These are phyloP conservation scores for Pseudochromis fuscus DNA, from an alignment of 2,797 vertebrate genomes.

Conservation along the genomic window DNA sequence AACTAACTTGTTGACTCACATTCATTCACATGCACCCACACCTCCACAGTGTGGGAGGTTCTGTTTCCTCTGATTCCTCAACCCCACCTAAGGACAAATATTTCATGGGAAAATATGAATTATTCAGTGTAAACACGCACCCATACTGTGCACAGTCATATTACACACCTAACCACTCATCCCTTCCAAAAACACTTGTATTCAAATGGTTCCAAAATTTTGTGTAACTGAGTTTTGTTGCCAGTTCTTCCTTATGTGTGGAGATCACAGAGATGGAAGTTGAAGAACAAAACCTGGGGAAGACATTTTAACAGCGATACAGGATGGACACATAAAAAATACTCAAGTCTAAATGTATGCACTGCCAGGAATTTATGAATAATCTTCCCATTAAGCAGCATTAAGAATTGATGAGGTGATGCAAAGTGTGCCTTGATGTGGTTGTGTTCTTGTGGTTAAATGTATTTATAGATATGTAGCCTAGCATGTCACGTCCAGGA, in stretches of 20 bases:
- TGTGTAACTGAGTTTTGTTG: slow-evolving; percentile 29
- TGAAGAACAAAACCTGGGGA: slow-evolving; percentile 4
- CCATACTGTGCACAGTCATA: not conserved
- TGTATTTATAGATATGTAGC: not conserved
- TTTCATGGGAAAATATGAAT: slow-evolving; percentile 62
- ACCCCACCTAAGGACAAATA: slow-evolving; percentile 66
- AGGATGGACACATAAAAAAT: not conserved
- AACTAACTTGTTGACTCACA: not conserved
- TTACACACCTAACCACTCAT: not conserved
- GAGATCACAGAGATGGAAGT: slow-evolving; percentile 69
- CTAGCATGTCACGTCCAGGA: not conserved
- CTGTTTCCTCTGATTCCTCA: slow-evolving; percentile 76
- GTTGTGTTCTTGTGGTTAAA: not conserved
- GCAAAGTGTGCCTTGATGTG: not conserved
- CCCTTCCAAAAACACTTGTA: not conserved
- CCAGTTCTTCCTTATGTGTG: slow-evolving; percentile 38
- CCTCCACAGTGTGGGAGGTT: slow-evolving; percentile 33
- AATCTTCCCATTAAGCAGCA: not conserved
- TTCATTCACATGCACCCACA: not conserved
- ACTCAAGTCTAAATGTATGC: not conserved
- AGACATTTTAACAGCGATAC: not conserved
- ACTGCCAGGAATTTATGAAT: not conserved
- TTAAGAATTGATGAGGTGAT: not conserved
- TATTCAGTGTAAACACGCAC: slow-evolving; percentile 45
- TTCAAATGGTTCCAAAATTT: not conserved